Evolutionary conservation across 2,888 invertebrate species (phyloP), one percentile per base, ranked within the genome.

Genomic region (Caenorhabditis uteleia): DNA sequence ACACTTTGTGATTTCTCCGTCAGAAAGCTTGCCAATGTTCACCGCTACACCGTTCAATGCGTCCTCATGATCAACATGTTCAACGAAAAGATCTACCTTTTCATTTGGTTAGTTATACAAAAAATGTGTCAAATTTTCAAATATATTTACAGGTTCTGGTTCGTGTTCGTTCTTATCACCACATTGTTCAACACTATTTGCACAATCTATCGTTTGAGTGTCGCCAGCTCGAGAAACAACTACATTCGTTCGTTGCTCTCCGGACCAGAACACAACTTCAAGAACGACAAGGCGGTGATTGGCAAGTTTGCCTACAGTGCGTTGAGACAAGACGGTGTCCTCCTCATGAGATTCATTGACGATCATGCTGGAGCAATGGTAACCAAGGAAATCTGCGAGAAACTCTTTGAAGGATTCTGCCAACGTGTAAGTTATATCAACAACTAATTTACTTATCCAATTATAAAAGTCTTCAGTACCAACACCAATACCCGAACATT

Each of bases 111-210:
- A 51, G 68, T 33, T 26, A 1, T 34, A 31, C 7, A 38, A 10
- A 6, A 29, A 46, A 46, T 18, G 16, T 31, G 14, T 31, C 20
- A 5, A 20, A 21, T 8, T 4, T 25, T 14, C 5, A 23, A n/a
- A 23, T 16, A 23, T 20, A 26, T n/a, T 39, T 51, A 31, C 44
- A 69, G 71, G 72, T 67, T 86, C 79, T 86, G 86, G 86, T 83
- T 86, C 61, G 82, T 85, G 8, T 84, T 86, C 49, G 85, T 86
- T 8, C 82, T 84, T 27, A 77, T 83, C 40, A 78, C 84, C 56
- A 85, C 86, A 45, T 67, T 83, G 36, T 81, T 84, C 75, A 86
- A 86, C 77, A 85, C 86, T 72, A 65, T 86, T 36, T 83, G 85
- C 62, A 85, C 85, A 83, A 68, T 84, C 29, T 80, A 81, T 68